Evolutionary conservation across 2,888 invertebrate genomes (phyloP), one percentile per base, ranked within the genome.

Genomic region (Drosophila paramelanica): DNA sequence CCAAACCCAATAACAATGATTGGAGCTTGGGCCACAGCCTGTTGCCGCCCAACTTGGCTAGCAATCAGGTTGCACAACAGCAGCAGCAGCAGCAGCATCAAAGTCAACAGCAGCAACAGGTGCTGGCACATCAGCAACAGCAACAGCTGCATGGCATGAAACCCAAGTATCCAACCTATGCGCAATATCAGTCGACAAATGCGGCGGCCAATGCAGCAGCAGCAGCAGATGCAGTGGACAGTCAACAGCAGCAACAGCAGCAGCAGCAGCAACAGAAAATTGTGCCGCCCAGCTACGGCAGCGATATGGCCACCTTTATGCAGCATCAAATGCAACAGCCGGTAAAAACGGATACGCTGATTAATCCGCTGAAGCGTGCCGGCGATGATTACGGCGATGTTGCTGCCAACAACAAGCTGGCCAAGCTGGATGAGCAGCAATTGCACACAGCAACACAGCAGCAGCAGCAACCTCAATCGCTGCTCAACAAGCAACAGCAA

Each of bases 271-370:
- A 78, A n/a, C 85, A 79, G 25, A 81, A 82, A 41, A 85, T 85
- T 53, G 68, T 81, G 49, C 83, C 88, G 1, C 88, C 85, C 0
- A 86, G 64, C 6, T 83, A 85, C 31, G 74, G 77, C 20, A 88
- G 77, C 31, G 91, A 91, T 47, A 90, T 91, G 89, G 84, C 89
- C 2, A 90, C 85, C 0, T 91, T 91, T 65, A 91, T 91, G 90
- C 90, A 91, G 38, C 91, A 90, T 55, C 90, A 90, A 56, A 89
- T 89, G 75, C 88, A 77, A 23, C 90, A 90, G 55, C 79, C 79
- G 3, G 79, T 81, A 2, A 90, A 79, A 46, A 81, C 81, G 5
- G 78, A 71, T 11, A 65, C 87, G 3, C 58, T 74, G 2, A 65
- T 80, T 0, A 91, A 90, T 75, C 76, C 91, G 0, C 65, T 90